These are phyloP conservation scores for Fulmarus glacialis DNA, from an alignment of 2,113 vertebrate species.

Conservation along the genomic window DNA sequence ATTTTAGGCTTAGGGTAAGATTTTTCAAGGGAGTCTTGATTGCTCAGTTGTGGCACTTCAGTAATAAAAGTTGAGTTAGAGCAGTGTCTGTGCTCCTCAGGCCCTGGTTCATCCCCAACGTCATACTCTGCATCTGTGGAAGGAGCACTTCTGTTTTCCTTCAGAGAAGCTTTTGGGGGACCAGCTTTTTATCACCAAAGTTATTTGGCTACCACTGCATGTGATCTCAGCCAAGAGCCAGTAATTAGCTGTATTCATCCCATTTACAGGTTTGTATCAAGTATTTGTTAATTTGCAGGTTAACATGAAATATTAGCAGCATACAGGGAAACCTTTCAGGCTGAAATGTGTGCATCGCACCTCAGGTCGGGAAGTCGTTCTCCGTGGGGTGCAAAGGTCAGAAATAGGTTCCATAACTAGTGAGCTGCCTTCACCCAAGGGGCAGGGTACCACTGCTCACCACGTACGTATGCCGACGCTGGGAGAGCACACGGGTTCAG, in stretches of 20 bases:
- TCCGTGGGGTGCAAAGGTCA: background rate
- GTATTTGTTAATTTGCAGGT: background rate
- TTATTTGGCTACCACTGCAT: background rate
- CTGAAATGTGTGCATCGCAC: fast-evolving
- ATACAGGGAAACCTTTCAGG: background rate
- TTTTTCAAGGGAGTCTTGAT: slow-evolving; percentile 40
- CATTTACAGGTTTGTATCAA: background rate
- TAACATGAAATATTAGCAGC: background rate
- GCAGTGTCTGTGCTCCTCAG: background rate
- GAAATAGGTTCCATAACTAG: background rate
- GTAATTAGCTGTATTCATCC: background rate
- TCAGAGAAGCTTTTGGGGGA: background rate
- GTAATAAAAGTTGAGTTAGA: slow-evolving; percentile 24
- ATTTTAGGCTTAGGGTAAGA: slow-evolving; percentile 15
- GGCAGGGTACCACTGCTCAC: background rate
- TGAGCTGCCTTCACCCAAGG: background rate
- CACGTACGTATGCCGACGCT: fast-evolving
- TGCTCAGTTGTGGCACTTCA: background rate
- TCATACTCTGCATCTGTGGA: background rate
- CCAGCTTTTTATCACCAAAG: background rate
- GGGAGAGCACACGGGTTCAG: background rate
- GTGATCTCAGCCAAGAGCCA: background rate
- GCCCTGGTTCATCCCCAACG: background rate
- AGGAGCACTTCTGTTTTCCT: background rate
- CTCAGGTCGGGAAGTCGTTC: fast-evolving